A percentile compares a stretch with the other conserved stretches of the same genome.
phyloP scores from a whole-genome alignment of 2,888 invertebrate genomes.

The Trachelus troglodyta region DNA sequence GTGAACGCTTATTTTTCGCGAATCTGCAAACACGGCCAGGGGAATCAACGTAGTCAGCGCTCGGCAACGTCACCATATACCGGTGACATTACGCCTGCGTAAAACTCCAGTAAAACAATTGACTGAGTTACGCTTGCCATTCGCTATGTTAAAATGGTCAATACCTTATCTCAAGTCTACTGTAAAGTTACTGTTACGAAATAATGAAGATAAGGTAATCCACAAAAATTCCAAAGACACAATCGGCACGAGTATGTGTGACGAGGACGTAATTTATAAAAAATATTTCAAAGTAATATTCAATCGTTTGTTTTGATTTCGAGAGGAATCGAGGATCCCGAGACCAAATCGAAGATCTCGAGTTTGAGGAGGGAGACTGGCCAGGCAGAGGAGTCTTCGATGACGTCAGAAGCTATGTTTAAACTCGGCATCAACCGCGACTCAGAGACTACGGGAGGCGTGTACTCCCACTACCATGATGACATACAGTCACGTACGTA shows the following conservation, averaged over 20 bases:
- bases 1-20: neutral
- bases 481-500: neutral
- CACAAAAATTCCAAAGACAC: neutral
- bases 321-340: neutral
- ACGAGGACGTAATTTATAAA: neutral
- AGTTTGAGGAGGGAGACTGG: neutral
- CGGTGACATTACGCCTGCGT: neutral
- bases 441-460: conserved; percentile 27
- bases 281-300: neutral
- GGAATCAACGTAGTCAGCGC: neutral
- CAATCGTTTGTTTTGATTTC: neutral
- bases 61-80: neutral
- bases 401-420: conserved; percentile 56
- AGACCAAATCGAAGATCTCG: neutral
- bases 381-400: conserved; percentile 11
- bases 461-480: neutral
- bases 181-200: neutral
- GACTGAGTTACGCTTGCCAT: neutral
- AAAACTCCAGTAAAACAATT: neutral
- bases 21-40: neutral
- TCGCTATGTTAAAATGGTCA: neutral
- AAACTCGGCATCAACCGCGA: conserved; percentile 39
- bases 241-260: neutral
- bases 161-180: neutral
- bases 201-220: neutral